Evolutionary conservation across 2,797 vertebrate genomes (phyloP).

Genomic region (Botia almorhae): DNA sequence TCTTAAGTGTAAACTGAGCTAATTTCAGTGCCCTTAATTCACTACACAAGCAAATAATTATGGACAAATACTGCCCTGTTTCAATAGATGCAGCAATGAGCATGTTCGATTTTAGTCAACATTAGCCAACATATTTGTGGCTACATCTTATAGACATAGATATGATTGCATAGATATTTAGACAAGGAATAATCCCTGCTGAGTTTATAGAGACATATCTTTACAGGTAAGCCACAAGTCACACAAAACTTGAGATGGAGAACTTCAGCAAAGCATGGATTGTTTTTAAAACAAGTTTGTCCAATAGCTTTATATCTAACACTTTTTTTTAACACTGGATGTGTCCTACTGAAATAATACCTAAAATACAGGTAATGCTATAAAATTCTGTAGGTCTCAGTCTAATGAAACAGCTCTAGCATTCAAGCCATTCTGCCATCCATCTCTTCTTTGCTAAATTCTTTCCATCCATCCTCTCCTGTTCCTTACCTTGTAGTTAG

Average conservation of each 20-base stretch:
- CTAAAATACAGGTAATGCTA: background rate
- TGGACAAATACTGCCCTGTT: background rate
- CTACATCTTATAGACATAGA: background rate
- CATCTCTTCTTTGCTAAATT: background rate
- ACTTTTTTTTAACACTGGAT: too few relatives aligned
- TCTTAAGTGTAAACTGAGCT: constrained; percentile 64
- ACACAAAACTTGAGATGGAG: background rate
- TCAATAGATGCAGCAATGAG: constrained; percentile 19
- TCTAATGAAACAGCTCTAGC: background rate
- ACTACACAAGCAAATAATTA: background rate
- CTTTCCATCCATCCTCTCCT: background rate
- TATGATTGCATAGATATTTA: background rate
- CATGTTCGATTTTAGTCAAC: constrained; percentile 11
- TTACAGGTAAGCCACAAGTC: background rate
- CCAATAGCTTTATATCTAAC: too few relatives aligned
- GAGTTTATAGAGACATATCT: background rate
- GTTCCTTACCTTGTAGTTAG: constrained; percentile 71
- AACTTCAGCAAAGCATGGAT: too few relatives aligned
- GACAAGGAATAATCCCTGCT: background rate
- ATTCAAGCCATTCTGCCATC: background rate
- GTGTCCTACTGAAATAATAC: too few relatives aligned
- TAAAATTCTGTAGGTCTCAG: background rate
- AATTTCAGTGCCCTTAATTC: constrained; percentile 59
- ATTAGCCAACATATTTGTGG: background rate
- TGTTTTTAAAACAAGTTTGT: too few relatives aligned